Evolutionary conservation across 1,140 invertebrate species (phyloP).

Genomic region (Eueides isabella): DNA sequence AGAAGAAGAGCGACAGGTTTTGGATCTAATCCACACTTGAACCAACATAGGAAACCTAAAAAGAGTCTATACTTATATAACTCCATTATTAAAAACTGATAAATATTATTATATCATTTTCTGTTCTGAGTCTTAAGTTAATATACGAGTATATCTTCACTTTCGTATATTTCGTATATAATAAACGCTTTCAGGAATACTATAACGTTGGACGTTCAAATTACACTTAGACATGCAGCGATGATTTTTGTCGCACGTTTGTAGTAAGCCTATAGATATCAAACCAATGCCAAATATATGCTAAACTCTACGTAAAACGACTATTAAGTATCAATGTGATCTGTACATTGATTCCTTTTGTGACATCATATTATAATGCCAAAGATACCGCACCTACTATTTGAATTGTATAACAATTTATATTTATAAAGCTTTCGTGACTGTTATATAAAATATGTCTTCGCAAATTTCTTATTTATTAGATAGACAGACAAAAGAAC

Average conservation of each 20-base stretch:
- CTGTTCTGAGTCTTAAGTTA: no score
- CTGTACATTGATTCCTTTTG: constrained; percentile 21
- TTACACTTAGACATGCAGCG: no score
- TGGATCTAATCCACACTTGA: no score
- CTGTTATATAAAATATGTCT: not conserved
- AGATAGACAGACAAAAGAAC: not conserved
- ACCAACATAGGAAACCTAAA: no score
- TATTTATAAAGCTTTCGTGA: constrained; percentile 13
- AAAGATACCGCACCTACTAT: constrained; percentile 26
- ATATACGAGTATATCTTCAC: not conserved
- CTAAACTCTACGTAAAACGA: constrained; percentile 13
- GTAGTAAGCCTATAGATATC: constrained; percentile 17
- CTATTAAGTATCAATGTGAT: constrained; percentile 16
- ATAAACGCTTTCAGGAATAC: no score
- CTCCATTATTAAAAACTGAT: no score
- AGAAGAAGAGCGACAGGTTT: no score
- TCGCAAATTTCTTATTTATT: not conserved
- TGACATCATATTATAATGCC: constrained; percentile 31
- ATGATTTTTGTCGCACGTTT: not conserved
- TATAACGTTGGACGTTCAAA: no score
- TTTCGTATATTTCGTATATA: no score
- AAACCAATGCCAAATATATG: constrained; percentile 29
- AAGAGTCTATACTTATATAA: no score
- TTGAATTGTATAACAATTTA: constrained; percentile 18
- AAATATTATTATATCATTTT: no score